phyloP scores from a whole-genome alignment of 2,888 invertebrate species.

The Stenotaenia linearis region DNA sequence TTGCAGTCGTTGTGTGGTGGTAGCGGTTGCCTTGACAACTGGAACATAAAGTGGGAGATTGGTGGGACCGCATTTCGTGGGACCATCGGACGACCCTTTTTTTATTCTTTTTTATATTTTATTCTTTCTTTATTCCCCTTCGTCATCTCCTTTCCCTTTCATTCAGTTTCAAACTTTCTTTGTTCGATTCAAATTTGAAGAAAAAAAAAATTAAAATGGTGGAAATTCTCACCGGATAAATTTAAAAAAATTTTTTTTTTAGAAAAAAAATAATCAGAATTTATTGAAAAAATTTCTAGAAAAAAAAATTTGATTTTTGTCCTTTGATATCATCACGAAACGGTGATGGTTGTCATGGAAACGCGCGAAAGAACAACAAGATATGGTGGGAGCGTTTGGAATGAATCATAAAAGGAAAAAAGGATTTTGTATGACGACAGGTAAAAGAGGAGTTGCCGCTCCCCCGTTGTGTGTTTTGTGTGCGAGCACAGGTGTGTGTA shows the following conservation, averaged over 20 bases:
- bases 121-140: background rate
- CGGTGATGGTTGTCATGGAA: background rate
- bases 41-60: background rate
- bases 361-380: background rate
- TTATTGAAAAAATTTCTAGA: background rate
- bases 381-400: background rate
- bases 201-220: background rate
- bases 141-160: constrained; percentile 13
- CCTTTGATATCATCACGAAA: background rate
- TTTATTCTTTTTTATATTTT: background rate
- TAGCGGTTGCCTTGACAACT: background rate
- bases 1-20: background rate
- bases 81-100: background rate
- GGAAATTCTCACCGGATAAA: background rate
- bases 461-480: constrained; percentile 21
- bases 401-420: constrained; percentile 7
- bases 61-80: background rate
- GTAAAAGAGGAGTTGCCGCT: constrained; percentile 12
- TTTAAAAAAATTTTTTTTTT: background rate
- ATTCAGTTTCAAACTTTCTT: background rate
- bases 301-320: constrained; percentile 24
- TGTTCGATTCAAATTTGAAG: background rate
- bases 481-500: constrained; percentile 30
- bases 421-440: background rate
- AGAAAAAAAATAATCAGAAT: background rate